Percentiles rank a stretch among this genome's conserved stretches.
Evolutionary conservation across 2,888 invertebrate genomes (phyloP).

Genomic region (Zygaena filipendulae): DNA sequence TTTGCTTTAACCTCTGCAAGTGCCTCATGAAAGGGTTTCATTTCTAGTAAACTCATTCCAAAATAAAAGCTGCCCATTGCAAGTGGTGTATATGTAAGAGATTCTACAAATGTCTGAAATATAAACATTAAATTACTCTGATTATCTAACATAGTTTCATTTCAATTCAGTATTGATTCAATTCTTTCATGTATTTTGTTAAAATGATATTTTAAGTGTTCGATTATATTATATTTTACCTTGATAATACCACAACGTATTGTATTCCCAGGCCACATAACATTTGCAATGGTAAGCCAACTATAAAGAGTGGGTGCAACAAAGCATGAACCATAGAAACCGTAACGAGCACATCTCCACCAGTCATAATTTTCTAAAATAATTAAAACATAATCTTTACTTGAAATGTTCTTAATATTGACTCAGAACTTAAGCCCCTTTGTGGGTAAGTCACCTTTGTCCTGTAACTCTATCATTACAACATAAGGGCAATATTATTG

Average conservation of each 20-base stretch:
- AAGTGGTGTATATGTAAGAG: constrained; percentile 78
- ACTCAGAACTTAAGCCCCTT: too few relatives aligned
- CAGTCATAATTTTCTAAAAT: constrained; percentile 70
- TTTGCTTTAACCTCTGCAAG: constrained; percentile 76
- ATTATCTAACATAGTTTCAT: too few relatives aligned
- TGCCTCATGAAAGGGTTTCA: constrained; percentile 72
- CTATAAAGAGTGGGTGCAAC: constrained; percentile 84
- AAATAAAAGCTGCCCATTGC: constrained; percentile 83
- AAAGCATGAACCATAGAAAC: constrained; percentile 82
- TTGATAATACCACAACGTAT: constrained; percentile 78
- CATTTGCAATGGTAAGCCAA: constrained; percentile 81
- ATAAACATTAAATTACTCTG: too few relatives aligned
- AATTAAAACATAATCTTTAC: constrained; percentile 7
- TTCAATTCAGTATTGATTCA: too few relatives aligned
- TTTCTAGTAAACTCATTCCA: constrained; percentile 79
- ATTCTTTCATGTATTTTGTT: too few relatives aligned
- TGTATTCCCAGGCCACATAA: constrained; percentile 79
- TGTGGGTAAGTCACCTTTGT: too few relatives aligned
- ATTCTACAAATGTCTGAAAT: constrained; percentile 78
- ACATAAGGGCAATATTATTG: too few relatives aligned
- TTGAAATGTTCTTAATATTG: too few relatives aligned
- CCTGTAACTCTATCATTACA: too few relatives aligned
- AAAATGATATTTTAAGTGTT: too few relatives aligned
- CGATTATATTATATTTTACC: too few relatives aligned
- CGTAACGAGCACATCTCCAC: constrained; percentile 77